Evolutionary conservation across 2,113 vertebrate genomes (phyloP).

Genomic region (Peromyscus leucopus): DNA sequence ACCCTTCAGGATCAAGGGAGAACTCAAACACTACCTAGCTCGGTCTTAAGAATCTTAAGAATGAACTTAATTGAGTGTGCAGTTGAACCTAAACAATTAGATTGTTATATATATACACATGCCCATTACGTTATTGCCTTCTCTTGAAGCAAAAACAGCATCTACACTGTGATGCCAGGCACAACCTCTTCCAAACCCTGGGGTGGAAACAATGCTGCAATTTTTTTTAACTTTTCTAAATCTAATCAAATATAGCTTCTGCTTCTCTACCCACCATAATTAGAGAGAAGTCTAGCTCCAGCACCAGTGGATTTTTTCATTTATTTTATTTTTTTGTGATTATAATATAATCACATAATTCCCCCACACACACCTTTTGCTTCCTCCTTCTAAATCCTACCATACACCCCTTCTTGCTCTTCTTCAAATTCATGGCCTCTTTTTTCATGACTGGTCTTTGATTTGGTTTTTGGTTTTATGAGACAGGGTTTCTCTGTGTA

Average conservation of each 20-base stretch:
- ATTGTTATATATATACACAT: constrained; percentile 30
- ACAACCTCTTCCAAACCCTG: not conserved
- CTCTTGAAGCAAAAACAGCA: constrained; percentile 49
- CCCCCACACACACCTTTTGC: not conserved
- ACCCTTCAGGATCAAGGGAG: not conserved
- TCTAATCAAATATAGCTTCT: constrained; percentile 11
- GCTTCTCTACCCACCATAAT: constrained; percentile 15
- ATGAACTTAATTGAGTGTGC: constrained; percentile 52
- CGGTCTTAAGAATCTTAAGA: constrained; percentile 2
- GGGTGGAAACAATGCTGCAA: not conserved
- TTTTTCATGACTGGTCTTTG: not conserved
- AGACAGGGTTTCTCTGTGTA: not conserved
- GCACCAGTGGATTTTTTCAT: not conserved
- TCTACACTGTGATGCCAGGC: not conserved
- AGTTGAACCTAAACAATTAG: constrained; percentile 48
- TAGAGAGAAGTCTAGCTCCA: not conserved
- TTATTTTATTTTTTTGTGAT: not conserved
- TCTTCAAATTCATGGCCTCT: not conserved
- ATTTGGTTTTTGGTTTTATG: not conserved
- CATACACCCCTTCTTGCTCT: not conserved
- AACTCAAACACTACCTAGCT: constrained; percentile 19
- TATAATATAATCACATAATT: not conserved
- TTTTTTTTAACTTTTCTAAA: constrained; percentile 37
- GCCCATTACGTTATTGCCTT: constrained; percentile 51
- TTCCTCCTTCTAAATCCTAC: not conserved